A percentile compares a stretch with the other conserved stretches of the same genome.
Evolutionary conservation across 2,888 invertebrate genomes (phyloP).

Genomic region (Malthinus flaveolus): DNA sequence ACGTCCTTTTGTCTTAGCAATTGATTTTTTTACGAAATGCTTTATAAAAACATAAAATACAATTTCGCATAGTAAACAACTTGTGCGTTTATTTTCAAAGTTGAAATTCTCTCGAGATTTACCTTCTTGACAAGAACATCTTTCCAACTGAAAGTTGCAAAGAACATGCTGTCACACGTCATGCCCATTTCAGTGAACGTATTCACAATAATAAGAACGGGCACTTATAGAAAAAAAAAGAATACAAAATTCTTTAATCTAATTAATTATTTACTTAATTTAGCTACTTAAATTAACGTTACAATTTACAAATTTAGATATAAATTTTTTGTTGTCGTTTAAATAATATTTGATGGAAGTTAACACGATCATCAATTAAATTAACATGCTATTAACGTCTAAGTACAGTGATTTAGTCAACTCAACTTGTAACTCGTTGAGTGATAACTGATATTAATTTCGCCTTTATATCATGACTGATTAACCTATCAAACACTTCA

Average conservation of each 20-base stretch:
- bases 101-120: slow-evolving; percentile 39
- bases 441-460: slow-evolving; percentile 43
- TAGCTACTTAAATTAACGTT: background rate
- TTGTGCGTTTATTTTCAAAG: slow-evolving; percentile 16
- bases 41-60: background rate
- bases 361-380: slow-evolving; percentile 39
- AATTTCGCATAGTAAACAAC: slow-evolving; percentile 15
- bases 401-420: slow-evolving; percentile 40
- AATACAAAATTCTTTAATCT: background rate
- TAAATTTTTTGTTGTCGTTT: slow-evolving; percentile 2
- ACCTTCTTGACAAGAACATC: slow-evolving; percentile 48
- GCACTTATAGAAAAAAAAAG: slow-evolving; percentile 5
- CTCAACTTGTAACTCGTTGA: slow-evolving; percentile 41
- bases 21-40: background rate
- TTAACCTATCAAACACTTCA: slow-evolving; percentile 39
- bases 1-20: no score
- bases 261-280: background rate
- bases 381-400: slow-evolving; percentile 42
- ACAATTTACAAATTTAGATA: background rate
- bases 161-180: slow-evolving; percentile 51
- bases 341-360: slow-evolving; percentile 8
- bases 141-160: slow-evolving; percentile 47
- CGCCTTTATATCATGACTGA: slow-evolving; percentile 43
- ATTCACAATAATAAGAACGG: slow-evolving; percentile 23
- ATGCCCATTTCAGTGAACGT: slow-evolving; percentile 44